A percentile compares a stretch with the other conserved stretches of the same genome.
These are phyloP conservation scores for Podilymbus podiceps DNA, from an alignment of 2,113 vertebrate genomes.

Conservation along the genomic window DNA sequence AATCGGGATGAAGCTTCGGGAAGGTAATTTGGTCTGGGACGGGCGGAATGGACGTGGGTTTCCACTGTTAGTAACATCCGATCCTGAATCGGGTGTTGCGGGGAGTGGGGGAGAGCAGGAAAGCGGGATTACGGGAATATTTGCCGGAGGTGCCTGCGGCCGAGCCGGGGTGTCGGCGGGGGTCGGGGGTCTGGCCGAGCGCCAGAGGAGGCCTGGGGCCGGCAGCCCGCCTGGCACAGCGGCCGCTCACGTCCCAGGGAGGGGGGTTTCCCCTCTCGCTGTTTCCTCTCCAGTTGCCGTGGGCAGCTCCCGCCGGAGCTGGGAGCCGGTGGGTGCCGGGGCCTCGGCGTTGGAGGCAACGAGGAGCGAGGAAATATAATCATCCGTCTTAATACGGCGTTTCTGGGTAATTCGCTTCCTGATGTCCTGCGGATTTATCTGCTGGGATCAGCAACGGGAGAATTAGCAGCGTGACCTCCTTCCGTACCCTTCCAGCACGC, in stretches of 20 bases:
- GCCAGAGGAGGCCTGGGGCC: no score
- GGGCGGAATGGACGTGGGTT: rapidly evolving
- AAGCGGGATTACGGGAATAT: background rate
- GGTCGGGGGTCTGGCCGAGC: background rate
- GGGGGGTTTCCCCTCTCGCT: background rate
- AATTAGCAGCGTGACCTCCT: slow-evolving; percentile 34
- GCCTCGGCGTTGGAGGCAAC: background rate
- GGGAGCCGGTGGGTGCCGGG: rapidly evolving
- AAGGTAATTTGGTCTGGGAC: background rate
- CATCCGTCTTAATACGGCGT: background rate
- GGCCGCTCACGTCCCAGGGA: background rate
- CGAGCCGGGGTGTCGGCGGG: background rate
- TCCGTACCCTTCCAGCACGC: background rate
- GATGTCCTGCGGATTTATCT: slow-evolving; percentile 3
- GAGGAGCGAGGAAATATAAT: background rate
- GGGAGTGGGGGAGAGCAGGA: background rate
- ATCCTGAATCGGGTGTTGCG: background rate
- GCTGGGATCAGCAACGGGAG: background rate
- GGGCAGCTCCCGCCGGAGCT: background rate
- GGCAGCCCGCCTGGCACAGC: no score
- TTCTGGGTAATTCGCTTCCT: background rate
- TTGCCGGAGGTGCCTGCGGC: background rate
- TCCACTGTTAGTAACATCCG: rapidly evolving
- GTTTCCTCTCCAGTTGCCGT: background rate
- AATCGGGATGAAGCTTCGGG: background rate